Base-by-base conservation (phyloP, 2,113 vertebrate genomes). In the Lagopus muta region DNA sequence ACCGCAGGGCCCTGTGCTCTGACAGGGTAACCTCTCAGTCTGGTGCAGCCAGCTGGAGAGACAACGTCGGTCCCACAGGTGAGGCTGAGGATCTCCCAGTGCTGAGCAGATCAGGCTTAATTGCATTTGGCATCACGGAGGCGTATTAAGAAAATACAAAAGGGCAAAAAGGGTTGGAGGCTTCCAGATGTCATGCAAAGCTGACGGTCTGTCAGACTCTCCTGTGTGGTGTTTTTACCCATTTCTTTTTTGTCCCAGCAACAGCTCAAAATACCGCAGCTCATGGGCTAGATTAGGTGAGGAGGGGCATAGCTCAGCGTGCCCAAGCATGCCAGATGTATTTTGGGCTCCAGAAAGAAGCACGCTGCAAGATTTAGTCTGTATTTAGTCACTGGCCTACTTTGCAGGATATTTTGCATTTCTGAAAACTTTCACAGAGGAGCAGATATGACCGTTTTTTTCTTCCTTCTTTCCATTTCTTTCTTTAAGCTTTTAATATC, bases 341-440 rank as follows among this genome's bases (percentile, higher is more conserved):
- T 96, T 94, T 93, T 94, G 84, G 78, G 92, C 89, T 91, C 84
- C 47, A 92, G 84, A 93, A 94, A 60, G 92, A 89, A 82, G 34
- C 36, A 34, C 48, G 64, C 62, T 91, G 71, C 73, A 71, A 92
- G 87, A 77, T 92, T 95, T 92, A 87, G 89, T 73, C 95, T 96
- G 80, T 95, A 93, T 95, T 96, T 96, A 95, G 95, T 93, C 81
- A 40, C 89, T 93, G 90, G 92, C 91, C 86, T 92, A 82, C 74
- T 95, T 94, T 92, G 90, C 43, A 89, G 74, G 74, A 85, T 94
- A 89, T 92, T 96, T 96, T 61, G 70, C 66, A 82, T 95, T 94
- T 96, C 83, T 94, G 83, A 86, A 84, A 94, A 92, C 73, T 92
- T 94, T 94, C 90, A 86, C 80, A 90, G 79, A 55, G 54, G 83